phyloP scores from a whole-genome alignment of 2,113 vertebrate species.

The Barnardius zonarius region DNA sequence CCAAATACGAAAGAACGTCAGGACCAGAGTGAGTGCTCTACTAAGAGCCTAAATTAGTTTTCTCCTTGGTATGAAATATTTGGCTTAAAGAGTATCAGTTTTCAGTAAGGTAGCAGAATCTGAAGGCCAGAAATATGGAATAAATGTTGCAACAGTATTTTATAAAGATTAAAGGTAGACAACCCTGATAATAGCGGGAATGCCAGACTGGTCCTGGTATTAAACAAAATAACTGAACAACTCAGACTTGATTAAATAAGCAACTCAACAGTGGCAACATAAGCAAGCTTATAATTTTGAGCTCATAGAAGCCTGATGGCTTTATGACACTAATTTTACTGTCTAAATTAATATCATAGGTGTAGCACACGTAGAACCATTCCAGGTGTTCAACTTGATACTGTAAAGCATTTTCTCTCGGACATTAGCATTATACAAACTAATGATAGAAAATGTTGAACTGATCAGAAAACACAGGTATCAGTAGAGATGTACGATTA shows the following conservation, averaged over 20 bases:
- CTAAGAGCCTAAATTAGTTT: background rate
- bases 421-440: background rate
- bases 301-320: background rate
- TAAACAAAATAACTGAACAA: constrained; percentile 5
- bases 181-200: background rate
- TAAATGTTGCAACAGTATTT: constrained; percentile 20
- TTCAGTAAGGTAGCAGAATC: background rate
- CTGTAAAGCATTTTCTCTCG: background rate
- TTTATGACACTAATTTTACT: background rate
- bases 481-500: background rate
- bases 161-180: background rate
- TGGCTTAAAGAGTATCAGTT: background rate
- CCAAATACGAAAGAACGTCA: background rate
- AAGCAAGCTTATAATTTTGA: background rate
- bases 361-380: background rate
- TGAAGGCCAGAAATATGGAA: constrained; percentile 6
- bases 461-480: background rate
- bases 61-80: constrained; percentile 2
- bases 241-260: background rate
- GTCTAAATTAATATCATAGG: background rate
- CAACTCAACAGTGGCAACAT: background rate
- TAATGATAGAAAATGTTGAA: background rate
- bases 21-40: background rate
- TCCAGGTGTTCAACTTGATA: background rate
- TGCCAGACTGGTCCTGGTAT: background rate